Percentiles rank a stretch among this genome's conserved stretches.
Evolutionary conservation across 2,888 invertebrate species (phyloP).

Genomic region (Thereva nobilitata): DNA sequence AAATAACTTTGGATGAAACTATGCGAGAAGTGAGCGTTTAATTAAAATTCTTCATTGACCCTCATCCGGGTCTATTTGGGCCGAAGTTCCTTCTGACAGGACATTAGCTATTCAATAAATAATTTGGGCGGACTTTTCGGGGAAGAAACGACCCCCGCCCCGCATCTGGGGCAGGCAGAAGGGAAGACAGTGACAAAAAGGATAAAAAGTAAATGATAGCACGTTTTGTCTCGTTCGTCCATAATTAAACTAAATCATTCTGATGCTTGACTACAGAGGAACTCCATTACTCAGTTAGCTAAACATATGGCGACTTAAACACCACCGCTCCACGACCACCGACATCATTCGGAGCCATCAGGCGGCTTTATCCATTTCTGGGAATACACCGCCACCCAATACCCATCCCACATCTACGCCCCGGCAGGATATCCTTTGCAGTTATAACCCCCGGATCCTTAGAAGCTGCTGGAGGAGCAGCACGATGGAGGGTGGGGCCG

Average conservation of each 20-base stretch:
- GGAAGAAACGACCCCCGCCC: too few species aligned
- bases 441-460: too few species aligned
- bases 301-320: slow-evolving; percentile 38
- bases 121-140: too few species aligned
- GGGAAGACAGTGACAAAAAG: slow-evolving; percentile 19
- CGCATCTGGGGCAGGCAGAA: not conserved
- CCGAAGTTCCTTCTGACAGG: too few species aligned
- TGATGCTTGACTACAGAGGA: slow-evolving; percentile 41
- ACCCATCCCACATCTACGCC: not conserved
- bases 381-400: not conserved
- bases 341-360: slow-evolving; percentile 6
- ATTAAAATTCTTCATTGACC: too few species aligned
- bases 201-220: slow-evolving; percentile 34
- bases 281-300: slow-evolving; percentile 41
- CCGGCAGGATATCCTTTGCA: too few species aligned
- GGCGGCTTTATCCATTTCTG: slow-evolving; percentile 16
- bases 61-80: too few species aligned
- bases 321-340: slow-evolving; percentile 19
- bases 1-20: too few species aligned
- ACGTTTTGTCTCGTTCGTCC: slow-evolving; percentile 28
- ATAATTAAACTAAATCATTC: slow-evolving; percentile 42
- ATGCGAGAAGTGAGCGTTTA: too few species aligned
- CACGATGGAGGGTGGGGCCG: too few species aligned
- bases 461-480: too few species aligned
- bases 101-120: too few species aligned